Evolutionary conservation across 1,140 invertebrate species (phyloP).

Genomic region (Eurosta solidaginis): DNA sequence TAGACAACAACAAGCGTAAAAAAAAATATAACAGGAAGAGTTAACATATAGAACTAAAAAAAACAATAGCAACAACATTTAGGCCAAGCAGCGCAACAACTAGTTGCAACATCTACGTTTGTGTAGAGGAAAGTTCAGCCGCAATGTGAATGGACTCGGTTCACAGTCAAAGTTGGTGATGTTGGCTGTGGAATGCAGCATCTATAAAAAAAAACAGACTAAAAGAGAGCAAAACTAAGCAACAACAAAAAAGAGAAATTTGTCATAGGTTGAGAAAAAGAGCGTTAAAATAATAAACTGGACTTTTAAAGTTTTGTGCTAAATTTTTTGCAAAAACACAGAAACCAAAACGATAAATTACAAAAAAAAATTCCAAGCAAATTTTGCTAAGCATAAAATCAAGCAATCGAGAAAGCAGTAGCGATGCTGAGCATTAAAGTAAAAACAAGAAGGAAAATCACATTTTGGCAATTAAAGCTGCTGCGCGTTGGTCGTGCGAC

Average conservation of each 20-base stretch:
- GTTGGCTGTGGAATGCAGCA: constrained; percentile 1
- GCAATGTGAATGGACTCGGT: constrained; percentile 5
- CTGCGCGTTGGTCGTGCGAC: background rate
- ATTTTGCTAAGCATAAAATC: background rate
- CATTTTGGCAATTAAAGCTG: background rate
- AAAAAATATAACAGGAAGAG: background rate
- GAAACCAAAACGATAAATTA: background rate
- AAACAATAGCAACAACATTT: background rate
- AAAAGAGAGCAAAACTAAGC: background rate
- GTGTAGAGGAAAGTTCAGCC: background rate
- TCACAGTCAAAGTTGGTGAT: background rate
- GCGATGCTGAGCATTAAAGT: background rate
- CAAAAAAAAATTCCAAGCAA: background rate
- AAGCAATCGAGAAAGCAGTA: too few species aligned
- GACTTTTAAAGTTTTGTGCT: constrained; percentile 29
- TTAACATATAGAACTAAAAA: background rate
- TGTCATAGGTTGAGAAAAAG: background rate
- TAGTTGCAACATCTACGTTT: background rate
- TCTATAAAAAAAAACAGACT: background rate
- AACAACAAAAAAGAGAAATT: background rate
- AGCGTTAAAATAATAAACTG: background rate
- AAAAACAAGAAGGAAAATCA: background rate
- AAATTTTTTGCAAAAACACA: constrained; percentile 28
- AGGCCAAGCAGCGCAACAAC: background rate
- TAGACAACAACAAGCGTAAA: background rate